Conservation (phyloP, 2,797 vertebrate genomes). For the Enteromius mattozi region DNA sequence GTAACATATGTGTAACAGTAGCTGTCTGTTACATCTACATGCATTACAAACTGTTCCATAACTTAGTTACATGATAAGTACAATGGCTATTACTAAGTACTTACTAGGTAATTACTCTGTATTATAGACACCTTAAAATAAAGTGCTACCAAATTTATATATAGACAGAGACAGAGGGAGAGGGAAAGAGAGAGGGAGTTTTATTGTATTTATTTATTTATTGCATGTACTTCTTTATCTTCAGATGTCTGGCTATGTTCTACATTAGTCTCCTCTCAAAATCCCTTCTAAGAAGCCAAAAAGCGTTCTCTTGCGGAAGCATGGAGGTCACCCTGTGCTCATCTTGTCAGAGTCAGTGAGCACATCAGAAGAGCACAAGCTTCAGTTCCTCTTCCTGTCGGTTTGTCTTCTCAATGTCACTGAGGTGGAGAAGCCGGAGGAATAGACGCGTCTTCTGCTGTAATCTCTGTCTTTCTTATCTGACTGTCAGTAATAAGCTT, state of each 20-base stretch:
- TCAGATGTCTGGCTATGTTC: neutral
- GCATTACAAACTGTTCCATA: no score
- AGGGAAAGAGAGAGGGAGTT: no score
- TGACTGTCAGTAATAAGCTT: slow-evolving; percentile 74
- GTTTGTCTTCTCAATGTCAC: slow-evolving; percentile 55
- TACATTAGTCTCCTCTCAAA: neutral
- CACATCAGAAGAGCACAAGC: slow-evolving; percentile 73
- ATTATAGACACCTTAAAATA: no score
- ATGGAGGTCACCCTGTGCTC: slow-evolving; percentile 72
- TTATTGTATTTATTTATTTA: neutral
- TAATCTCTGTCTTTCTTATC: slow-evolving; percentile 71
- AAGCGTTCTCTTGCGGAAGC: slow-evolving; percentile 42
- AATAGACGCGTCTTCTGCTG: slow-evolving; percentile 68
- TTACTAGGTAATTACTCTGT: no score
- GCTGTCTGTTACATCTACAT: no score
- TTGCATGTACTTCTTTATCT: neutral
- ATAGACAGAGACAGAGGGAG: no score
- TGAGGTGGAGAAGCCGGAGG: slow-evolving; percentile 69
- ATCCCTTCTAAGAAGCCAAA: neutral
- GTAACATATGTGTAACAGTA: no score
- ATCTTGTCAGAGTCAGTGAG: slow-evolving; percentile 69
- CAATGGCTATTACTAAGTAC: no score
- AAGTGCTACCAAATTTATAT: no score
- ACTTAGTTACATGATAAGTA: no score
- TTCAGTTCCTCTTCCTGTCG: slow-evolving; percentile 76